A percentile compares a stretch with the other conserved stretches of the same genome.
Conservation (phyloP, 2,113 vertebrate species). For the Alligator mississippiensis region DNA sequence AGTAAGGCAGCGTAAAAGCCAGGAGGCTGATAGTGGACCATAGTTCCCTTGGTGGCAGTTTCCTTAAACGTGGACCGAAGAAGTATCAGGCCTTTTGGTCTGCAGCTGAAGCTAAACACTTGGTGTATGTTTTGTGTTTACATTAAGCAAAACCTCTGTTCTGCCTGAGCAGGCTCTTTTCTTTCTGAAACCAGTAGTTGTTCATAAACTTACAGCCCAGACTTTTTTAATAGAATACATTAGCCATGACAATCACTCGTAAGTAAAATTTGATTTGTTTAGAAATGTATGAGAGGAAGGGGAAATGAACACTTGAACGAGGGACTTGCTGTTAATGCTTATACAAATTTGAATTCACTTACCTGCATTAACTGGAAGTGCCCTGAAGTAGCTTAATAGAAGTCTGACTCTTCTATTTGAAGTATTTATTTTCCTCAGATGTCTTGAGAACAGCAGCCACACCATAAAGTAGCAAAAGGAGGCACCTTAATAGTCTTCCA, state of each 20-base stretch:
- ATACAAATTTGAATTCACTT: not conserved
- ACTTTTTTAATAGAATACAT: conserved; percentile 27
- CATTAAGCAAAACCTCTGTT: conserved; percentile 32
- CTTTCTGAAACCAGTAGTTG: conserved; percentile 44
- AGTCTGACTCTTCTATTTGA: not conserved
- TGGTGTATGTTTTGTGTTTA: conserved; percentile 66
- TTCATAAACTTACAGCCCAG: conserved; percentile 17
- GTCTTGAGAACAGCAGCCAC: conserved; percentile 17
- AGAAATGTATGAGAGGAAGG: not conserved
- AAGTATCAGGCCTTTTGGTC: conserved; percentile 34
- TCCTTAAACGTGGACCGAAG: conserved; percentile 68
- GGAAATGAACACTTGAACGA: not conserved
- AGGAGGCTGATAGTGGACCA: conserved; percentile 52
- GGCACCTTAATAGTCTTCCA: conserved; percentile 29
- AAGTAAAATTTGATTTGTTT: not conserved
- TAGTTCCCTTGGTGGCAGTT: conserved; percentile 24
- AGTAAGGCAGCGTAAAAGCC: conserved; percentile 82
- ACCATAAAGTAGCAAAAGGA: conserved; percentile 4
- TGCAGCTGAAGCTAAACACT: conserved; percentile 70
- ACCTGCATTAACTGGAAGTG: not conserved
- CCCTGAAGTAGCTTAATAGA: not conserved
- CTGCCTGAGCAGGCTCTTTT: conserved; percentile 53
- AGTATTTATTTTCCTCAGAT: conserved; percentile 26
- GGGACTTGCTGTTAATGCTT: not conserved
- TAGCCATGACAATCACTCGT: conserved; percentile 69